Evolutionary conservation across 2,113 vertebrate genomes (phyloP), one percentile per base, ranked within the genome.

Genomic region (Noctilio leporinus): DNA sequence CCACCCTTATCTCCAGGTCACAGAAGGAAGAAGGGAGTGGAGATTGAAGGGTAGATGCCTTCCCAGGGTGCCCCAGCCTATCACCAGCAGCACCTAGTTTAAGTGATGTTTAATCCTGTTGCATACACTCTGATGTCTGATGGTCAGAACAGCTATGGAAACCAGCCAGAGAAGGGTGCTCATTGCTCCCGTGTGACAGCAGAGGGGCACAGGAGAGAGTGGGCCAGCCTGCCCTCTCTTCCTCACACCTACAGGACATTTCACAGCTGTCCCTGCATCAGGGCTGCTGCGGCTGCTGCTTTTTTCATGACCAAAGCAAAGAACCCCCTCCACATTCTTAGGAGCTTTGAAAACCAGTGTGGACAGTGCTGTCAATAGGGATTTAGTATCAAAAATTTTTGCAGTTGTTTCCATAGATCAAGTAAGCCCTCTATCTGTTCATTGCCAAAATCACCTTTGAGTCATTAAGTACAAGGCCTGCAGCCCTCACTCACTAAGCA

Each of bases 201-300:
- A 35, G 10, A 78, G 28, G 17, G 33, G 28, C n/a, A 51, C 43
- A 6, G 2, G 40, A 35, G 22, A 10, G 8, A 45, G 64, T 15
- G 70, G 24, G n/a, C 5, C 28, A 82, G 28, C 5, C 53, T 6
- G 24, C 26, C 22, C 35, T 47, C 62, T 4, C 57, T 26, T 45
- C 2, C 28, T 33, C 47, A 2, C 10, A 16, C 17, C 24, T 14
- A 0, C 3, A 20, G 22, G 65, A 24, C 2, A 10, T 57, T 40
- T 30, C 30, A 26, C 11, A 59, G 33, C 24, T 72, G 38, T 65
- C 16, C 55, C n/a, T 55, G 64, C 15, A 38, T 40, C 53, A 35
- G 53, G 38, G 70, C 8, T 24, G 17, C 57, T 33, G 19, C 28
- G 45, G 47, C n/a, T 65, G 35, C 53, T 57, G 38, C 40, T 4